Conservation (phyloP, 2,888 invertebrate genomes). For the Platypus cylindrus region DNA sequence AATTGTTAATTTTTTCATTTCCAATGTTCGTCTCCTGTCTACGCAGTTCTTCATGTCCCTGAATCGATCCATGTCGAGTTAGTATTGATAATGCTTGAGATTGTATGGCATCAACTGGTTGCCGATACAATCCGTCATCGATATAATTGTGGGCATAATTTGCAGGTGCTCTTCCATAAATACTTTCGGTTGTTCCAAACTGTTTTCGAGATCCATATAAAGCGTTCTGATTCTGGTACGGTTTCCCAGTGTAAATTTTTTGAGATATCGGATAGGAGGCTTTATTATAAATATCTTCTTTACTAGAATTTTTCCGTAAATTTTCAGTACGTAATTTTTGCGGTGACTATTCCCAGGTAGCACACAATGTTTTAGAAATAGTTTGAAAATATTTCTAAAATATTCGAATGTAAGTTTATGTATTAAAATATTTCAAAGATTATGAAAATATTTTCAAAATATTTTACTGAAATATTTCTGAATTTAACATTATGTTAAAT, state of each 20-base stretch:
- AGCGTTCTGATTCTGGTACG: slow-evolving; percentile 1
- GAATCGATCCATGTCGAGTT: slow-evolving; percentile 20
- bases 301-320: slow-evolving; percentile 7
- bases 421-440: too few species aligned
- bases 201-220: not conserved
- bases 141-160: not conserved
- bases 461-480: too few species aligned
- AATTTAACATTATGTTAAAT: too few species aligned
- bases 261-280: slow-evolving; percentile 11
- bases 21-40: too few species aligned
- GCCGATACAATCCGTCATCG: slow-evolving; percentile 14
- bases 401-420: too few species aligned
- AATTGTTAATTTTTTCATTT: too few species aligned
- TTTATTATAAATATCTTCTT: slow-evolving; percentile 15
- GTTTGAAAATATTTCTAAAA: too few species aligned
- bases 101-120: slow-evolving; percentile 12
- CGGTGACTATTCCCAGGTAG: too few species aligned
- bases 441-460: too few species aligned
- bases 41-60: slow-evolving; percentile 20
- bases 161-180: not conserved
- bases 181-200: not conserved
- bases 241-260: slow-evolving; percentile 8
- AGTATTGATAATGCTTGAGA: slow-evolving; percentile 9
- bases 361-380: too few species aligned
- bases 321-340: too few species aligned